Conservation (phyloP, 1,140 invertebrate genomes). For the Triops longicaudatus region DNA sequence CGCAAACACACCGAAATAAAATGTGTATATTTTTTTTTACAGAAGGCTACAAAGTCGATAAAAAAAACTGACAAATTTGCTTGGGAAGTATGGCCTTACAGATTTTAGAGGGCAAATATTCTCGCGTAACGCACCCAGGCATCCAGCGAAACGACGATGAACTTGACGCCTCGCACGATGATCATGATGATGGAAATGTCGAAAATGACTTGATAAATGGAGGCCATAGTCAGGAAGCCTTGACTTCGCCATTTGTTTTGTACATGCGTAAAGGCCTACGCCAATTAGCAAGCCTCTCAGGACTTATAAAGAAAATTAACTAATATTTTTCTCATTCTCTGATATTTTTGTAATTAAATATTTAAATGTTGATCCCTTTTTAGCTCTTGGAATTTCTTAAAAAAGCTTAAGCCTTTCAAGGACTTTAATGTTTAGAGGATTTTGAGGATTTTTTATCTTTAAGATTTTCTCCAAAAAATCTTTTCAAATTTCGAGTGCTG, state of each 20-base stretch:
- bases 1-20: no score
- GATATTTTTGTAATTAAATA: no score
- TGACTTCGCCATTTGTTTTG: slow-evolving; percentile 82
- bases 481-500: no score
- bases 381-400: no score
- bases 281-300: slow-evolving; percentile 80
- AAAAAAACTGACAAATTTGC: slow-evolving; percentile 30
- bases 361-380: no score
- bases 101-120: slow-evolving; percentile 86
- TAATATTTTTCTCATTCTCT: not conserved
- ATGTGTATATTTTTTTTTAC: no score
- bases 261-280: slow-evolving; percentile 80
- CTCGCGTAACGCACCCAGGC: slow-evolving; percentile 81
- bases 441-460: not conserved
- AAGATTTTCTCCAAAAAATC: no score
- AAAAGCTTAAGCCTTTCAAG: no score
- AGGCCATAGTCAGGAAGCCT: slow-evolving; percentile 63
- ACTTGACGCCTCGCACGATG: slow-evolving; percentile 73
- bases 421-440: not conserved
- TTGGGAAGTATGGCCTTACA: slow-evolving; percentile 52
- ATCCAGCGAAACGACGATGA: slow-evolving; percentile 81
- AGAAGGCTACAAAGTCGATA: no score
- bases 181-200: slow-evolving; percentile 85
- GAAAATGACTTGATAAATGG: slow-evolving; percentile 78
- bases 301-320: slow-evolving; percentile 52